Evolutionary conservation across 1,140 invertebrate species (phyloP).

Genomic region (Bombus superbus): DNA sequence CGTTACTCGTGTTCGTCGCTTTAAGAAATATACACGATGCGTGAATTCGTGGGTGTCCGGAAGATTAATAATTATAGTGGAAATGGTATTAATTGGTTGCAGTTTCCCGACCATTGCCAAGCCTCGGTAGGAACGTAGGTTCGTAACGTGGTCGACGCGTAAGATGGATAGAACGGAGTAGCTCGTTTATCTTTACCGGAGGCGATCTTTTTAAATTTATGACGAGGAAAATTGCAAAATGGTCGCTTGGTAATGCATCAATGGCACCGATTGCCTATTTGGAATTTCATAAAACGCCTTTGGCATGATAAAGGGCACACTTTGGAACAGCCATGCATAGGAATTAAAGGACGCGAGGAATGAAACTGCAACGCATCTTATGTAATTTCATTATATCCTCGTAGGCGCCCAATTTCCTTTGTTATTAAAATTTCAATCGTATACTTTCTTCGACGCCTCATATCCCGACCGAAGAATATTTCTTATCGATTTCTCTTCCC

Average conservation of each 20-base stretch:
- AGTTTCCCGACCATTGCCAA: not conserved
- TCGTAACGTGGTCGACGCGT: too few relatives aligned
- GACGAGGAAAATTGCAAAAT: not conserved
- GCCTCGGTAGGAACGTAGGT: too few relatives aligned
- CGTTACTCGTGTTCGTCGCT: not conserved
- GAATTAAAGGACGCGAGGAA: not conserved
- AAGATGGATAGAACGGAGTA: not conserved
- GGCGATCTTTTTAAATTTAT: slow-evolving; percentile 3
- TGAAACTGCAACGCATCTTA: not conserved
- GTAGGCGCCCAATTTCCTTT: not conserved
- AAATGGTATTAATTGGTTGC: not conserved
- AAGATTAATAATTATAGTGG: too few relatives aligned
- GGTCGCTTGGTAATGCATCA: not conserved
- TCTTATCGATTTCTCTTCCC: too few relatives aligned
- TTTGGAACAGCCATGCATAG: not conserved
- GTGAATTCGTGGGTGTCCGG: not conserved
- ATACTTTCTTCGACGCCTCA: too few relatives aligned
- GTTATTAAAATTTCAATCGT: too few relatives aligned
- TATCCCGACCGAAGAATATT: too few relatives aligned
- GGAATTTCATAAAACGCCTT: not conserved
- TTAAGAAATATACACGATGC: not conserved
- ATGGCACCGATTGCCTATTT: slow-evolving; percentile 1
- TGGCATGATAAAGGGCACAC: not conserved
- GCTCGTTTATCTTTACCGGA: not conserved
- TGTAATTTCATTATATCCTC: not conserved